Percentiles rank a stretch among this genome's conserved stretches.
These are phyloP conservation scores for Tinamus guttatus DNA, from an alignment of 2,113 vertebrate species.

Conservation along the genomic window DNA sequence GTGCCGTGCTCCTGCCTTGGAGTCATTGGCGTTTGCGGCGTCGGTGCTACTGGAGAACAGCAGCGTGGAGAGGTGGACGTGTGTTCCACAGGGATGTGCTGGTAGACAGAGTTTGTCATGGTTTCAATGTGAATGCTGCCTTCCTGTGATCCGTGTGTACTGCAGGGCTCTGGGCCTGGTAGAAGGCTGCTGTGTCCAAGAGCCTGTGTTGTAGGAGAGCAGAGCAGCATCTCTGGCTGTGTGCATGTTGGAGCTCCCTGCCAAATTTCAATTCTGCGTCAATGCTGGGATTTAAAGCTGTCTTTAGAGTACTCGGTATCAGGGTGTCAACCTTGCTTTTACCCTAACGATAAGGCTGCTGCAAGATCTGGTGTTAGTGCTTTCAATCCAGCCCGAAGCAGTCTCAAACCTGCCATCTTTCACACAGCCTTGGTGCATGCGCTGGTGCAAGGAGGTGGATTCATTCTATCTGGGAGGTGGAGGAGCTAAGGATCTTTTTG, in stretches of 20 bases:
- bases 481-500: neutral
- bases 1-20: neutral
- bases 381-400: neutral
- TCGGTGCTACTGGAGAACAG: neutral
- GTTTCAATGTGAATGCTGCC: neutral
- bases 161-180: neutral
- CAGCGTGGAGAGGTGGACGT: neutral
- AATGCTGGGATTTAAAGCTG: neutral
- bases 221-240: neutral
- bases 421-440: accelerated
- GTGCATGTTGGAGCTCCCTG: neutral
- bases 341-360: neutral
- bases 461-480: neutral
- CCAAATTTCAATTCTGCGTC: neutral
- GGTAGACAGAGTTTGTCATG: neutral
- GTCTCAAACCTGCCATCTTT: neutral
- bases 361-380: neutral
- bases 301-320: neutral
- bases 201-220: neutral
- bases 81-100: neutral
- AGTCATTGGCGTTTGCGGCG: accelerated
- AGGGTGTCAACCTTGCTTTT: neutral
- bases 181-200: neutral
- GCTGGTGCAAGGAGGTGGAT: neutral
- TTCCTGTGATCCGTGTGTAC: neutral